Evolutionary conservation across 2,797 vertebrate genomes (phyloP), one percentile per base, ranked within the genome.

Genomic region (Falco columbarius): DNA sequence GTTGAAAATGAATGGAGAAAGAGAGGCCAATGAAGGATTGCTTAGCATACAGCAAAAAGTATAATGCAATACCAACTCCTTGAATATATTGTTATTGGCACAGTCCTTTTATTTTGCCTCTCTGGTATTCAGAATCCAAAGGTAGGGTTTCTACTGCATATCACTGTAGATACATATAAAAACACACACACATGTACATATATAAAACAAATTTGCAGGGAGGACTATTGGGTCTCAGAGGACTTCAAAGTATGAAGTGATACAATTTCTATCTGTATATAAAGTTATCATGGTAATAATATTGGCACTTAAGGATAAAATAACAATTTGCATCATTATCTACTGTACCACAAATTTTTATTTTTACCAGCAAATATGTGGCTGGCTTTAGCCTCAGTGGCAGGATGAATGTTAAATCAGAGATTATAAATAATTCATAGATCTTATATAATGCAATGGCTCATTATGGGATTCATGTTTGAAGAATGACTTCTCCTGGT

Each of bases 341-440:
- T 58, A 21, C 51, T 70, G 42, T 34, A 81, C 86, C 62, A 56
- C 54, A 88, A 89, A 94, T 56, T 42, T 20, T 65, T 88, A 46
- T 87, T 93, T 96, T 95, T 86, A 68, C 95, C 68, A 65, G 84
- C 62, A 84, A 94, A 89, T 89, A 68, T 63, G 66, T 61, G 42
- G 61, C 81, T 86, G 63, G 34, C 29, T 85, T 92, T 85, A 75
- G 89, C 65, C 71, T 90, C 32, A n/a, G 72, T 27, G 58, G 59
- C 56, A 79, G 81, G 61, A 95, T 32, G 86, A 96, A 96, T 94
- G 68, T 80, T 92, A 94, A 97, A 92, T 36, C 81, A 70, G 84
- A 81, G 56, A 51, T 66, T 49, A 73, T 96, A 79, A 94, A 95
- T 94, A 95, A 96, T 97, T 96, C 90, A 96, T 88, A n/a, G 38